Percentiles rank a stretch among this genome's conserved stretches.
phyloP scores from a whole-genome alignment of 2,113 vertebrate genomes.

The Microtus ochrogaster region DNA sequence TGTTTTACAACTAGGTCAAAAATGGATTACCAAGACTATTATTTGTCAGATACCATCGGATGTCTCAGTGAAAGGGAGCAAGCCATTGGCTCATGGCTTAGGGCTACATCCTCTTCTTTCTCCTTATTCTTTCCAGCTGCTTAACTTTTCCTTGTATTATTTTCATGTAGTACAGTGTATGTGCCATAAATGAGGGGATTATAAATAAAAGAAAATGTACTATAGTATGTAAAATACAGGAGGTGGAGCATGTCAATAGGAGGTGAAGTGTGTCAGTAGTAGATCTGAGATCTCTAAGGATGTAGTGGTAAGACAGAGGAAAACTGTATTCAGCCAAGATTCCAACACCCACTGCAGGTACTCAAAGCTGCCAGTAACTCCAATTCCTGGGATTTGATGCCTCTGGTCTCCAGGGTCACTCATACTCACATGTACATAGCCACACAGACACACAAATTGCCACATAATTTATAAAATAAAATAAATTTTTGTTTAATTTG shows the following conservation, averaged over 20 bases:
- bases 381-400: too few species aligned
- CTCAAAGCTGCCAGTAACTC: not conserved
- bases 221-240: slow-evolving; percentile 2
- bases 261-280: not conserved
- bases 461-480: not conserved
- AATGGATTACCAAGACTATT: not conserved
- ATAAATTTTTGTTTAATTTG: not conserved
- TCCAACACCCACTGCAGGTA: not conserved
- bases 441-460: not conserved
- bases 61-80: not conserved
- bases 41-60: not conserved
- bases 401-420: not conserved
- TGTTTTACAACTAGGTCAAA: not conserved
- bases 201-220: not conserved
- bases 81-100: not conserved
- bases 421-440: too few species aligned
- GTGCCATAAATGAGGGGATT: slow-evolving; percentile 40
- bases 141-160: slow-evolving; percentile 32
- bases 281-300: not conserved
- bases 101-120: not conserved
- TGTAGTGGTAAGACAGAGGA: slow-evolving; percentile 12
- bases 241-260: not conserved
- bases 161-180: not conserved
- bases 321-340: slow-evolving; percentile 18
- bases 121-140: not conserved